phyloP scores from a whole-genome alignment of 2,797 vertebrate species.

The Alca torda region DNA sequence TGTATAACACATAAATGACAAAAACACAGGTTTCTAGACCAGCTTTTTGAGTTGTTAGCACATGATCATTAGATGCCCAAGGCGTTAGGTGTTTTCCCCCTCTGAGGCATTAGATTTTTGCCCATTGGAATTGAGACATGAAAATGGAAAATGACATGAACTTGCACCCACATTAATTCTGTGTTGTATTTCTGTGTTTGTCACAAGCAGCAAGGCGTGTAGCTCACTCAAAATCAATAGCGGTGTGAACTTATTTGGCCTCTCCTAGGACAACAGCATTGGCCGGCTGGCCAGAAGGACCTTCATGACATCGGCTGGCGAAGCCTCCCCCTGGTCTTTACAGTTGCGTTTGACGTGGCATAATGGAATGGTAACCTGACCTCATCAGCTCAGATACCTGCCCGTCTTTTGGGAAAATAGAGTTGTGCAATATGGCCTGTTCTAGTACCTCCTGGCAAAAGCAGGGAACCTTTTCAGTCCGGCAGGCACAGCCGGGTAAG shows the following conservation, averaged over 20 bases:
- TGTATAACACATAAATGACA: neutral
- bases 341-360: neutral
- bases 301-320: neutral
- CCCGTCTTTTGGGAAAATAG: neutral
- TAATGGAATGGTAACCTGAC: neutral
- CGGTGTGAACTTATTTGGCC: neutral
- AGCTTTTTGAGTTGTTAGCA: neutral
- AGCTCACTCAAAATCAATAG: slow-evolving; percentile 1
- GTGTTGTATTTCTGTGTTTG: neutral
- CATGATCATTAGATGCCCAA: neutral
- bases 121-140: neutral
- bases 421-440: neutral
- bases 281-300: slow-evolving; percentile 8
- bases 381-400: slow-evolving; percentile 8
- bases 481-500: neutral
- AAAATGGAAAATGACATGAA: neutral
- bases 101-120: neutral
- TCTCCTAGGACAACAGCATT: neutral
- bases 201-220: neutral
- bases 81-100: too few relatives aligned
- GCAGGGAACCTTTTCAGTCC: neutral
- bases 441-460: neutral
- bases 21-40: neutral
- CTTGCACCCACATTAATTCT: slow-evolving; percentile 32
- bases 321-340: neutral